phyloP scores from a whole-genome alignment of 2,888 invertebrate genomes.

The Xestia rhomboidea region DNA sequence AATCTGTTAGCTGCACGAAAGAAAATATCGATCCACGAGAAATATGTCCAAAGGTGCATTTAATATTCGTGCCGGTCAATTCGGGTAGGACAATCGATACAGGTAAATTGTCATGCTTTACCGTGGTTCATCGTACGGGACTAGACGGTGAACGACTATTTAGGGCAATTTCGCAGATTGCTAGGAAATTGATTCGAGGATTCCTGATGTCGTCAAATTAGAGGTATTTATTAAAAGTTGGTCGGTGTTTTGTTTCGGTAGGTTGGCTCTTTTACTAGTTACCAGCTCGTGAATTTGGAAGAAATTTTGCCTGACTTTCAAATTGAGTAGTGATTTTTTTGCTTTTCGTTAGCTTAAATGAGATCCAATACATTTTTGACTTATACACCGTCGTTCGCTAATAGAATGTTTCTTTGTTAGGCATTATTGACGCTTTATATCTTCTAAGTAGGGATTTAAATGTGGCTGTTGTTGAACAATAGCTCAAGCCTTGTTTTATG shows the following conservation, averaged over 20 bases:
- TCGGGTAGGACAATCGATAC: slow-evolving; percentile 69
- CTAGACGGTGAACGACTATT: slow-evolving; percentile 4
- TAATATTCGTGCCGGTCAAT: slow-evolving; percentile 72
- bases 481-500: too few species aligned
- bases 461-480: too few species aligned
- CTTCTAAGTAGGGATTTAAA: neutral
- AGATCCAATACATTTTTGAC: neutral
- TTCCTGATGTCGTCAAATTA: neutral
- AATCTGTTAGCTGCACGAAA: slow-evolving; percentile 63
- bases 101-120: slow-evolving; percentile 47
- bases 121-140: slow-evolving; percentile 48
- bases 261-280: neutral
- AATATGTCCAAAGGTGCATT: slow-evolving; percentile 72
- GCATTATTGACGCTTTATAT: neutral
- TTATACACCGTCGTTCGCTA: neutral
- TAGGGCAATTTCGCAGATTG: slow-evolving; percentile 31
- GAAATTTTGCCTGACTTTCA: too few species aligned
- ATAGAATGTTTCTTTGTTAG: neutral
- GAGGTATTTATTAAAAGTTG: neutral
- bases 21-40: slow-evolving; percentile 68
- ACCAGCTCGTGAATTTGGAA: neutral
- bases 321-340: neutral
- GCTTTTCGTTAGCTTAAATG: neutral
- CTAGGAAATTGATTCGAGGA: slow-evolving; percentile 17
- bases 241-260: neutral